A percentile compares a stretch with the other conserved stretches of the same genome.
Evolutionary conservation across 1,140 invertebrate species (phyloP).

Genomic region (Diabrotica undecimpunctata): DNA sequence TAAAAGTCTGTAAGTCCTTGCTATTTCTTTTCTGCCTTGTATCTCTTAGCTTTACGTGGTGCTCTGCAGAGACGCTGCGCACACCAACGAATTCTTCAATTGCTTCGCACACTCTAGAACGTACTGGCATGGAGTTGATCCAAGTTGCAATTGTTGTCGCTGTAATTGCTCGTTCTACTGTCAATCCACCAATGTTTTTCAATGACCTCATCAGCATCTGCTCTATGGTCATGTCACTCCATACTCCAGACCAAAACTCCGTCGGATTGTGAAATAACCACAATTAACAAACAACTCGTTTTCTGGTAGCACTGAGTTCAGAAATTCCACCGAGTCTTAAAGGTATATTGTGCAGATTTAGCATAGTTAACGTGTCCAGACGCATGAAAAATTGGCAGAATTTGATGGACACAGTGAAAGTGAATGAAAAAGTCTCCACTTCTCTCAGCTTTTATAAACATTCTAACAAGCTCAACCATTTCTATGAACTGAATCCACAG

Average conservation of each 20-base stretch:
- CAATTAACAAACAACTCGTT: constrained; percentile 14
- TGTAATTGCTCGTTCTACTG: constrained; percentile 14
- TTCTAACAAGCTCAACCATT: too few species aligned
- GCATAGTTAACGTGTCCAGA: constrained; percentile 16
- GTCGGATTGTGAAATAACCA: constrained; percentile 21
- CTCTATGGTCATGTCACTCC: too few species aligned
- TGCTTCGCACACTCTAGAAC: constrained; percentile 10
- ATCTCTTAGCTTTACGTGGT: constrained; percentile 14
- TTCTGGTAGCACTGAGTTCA: constrained; percentile 11
- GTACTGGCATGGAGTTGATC: too few species aligned
- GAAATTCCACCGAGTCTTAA: background rate
- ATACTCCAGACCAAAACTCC: too few species aligned
- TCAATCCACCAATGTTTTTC: too few species aligned
- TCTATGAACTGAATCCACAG: too few species aligned
- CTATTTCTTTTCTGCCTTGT: constrained; percentile 12
- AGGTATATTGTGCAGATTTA: constrained; percentile 16
- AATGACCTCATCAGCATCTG: too few species aligned
- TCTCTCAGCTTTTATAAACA: too few species aligned
- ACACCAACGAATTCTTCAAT: too few species aligned
- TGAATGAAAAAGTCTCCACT: too few species aligned
- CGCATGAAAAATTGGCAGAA: constrained; percentile 20
- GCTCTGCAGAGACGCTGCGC: constrained; percentile 6
- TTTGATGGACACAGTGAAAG: too few species aligned
- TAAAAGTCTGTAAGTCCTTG: constrained; percentile 14
- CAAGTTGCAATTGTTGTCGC: constrained; percentile 8